Conservation (phyloP, 2,113 vertebrate species). For the Paramisgurnus dabryanus region DNA sequence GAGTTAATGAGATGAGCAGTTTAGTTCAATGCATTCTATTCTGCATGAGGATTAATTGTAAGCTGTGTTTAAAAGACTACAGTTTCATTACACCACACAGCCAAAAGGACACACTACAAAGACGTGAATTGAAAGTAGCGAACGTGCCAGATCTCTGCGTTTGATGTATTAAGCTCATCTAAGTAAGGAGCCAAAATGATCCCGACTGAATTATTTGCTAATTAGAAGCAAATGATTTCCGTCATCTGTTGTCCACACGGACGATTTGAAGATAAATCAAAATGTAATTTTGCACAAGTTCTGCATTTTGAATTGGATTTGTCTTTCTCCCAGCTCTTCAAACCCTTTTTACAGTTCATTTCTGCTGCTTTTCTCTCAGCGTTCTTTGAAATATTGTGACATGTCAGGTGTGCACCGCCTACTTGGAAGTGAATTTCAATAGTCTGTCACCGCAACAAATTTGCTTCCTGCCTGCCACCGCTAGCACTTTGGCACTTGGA, state of each 20-base stretch:
- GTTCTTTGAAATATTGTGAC: constrained; percentile 30
- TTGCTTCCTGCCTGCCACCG: constrained; percentile 33
- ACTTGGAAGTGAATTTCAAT: not conserved
- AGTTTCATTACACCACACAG: constrained; percentile 12
- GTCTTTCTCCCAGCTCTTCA: constrained; percentile 48
- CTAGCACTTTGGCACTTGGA: not conserved
- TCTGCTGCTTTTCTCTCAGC: not conserved
- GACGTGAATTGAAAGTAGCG: not conserved
- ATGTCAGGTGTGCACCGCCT: constrained; percentile 40
- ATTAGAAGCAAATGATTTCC: constrained; percentile 68
- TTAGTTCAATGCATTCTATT: constrained; percentile 6
- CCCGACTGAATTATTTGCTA: constrained; percentile 66
- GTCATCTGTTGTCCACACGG: constrained; percentile 56
- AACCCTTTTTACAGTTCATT: constrained; percentile 27
- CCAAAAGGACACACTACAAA: constrained; percentile 12
- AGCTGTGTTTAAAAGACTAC: not conserved
- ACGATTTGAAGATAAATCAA: constrained; percentile 70
- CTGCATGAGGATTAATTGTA: constrained; percentile 28
- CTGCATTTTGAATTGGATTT: constrained; percentile 74
- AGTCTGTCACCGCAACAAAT: constrained; percentile 39
- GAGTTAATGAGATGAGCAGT: constrained; percentile 39
- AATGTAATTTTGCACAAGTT: constrained; percentile 72
- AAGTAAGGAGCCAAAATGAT: constrained; percentile 68
- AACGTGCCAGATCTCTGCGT: constrained; percentile 47
- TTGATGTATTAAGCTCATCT: constrained; percentile 65